Conservation (phyloP, 1,140 invertebrate genomes). For the Sitobion miscanthi region DNA sequence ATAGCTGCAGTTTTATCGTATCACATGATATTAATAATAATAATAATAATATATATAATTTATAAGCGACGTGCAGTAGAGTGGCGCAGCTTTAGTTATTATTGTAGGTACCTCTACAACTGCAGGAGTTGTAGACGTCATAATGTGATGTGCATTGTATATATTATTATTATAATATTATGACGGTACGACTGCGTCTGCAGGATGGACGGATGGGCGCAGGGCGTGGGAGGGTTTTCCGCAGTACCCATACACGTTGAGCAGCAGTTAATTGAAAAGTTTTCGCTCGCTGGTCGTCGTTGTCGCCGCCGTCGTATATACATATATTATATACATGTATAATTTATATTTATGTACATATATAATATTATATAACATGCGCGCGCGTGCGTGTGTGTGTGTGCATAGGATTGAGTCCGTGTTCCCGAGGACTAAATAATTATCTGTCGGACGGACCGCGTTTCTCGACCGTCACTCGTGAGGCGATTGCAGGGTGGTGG, state of each 20-base stretch:
- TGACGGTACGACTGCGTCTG: background rate
- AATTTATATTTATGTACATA: background rate
- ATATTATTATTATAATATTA: background rate
- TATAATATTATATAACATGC: background rate
- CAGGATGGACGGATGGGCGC: background rate
- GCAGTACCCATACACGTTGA: background rate
- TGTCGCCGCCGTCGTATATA: background rate
- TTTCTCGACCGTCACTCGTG: background rate
- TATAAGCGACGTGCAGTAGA: background rate
- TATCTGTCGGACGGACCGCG: background rate
- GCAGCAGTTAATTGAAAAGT: constrained; percentile 51
- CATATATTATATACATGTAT: background rate
- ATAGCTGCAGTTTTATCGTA: background rate
- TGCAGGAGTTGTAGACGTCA: background rate
- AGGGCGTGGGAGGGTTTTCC: background rate
- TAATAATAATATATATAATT: background rate
- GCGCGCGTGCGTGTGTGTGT: background rate
- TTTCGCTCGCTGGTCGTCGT: background rate
- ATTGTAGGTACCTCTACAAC: background rate
- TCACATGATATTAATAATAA: no score
- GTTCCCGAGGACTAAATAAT: background rate
- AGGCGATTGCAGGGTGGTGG: background rate
- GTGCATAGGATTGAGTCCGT: background rate
- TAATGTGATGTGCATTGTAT: background rate
- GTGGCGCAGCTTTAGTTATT: background rate